Conservation (phyloP, 2,113 vertebrate genomes). For the Lamprotornis superbus region DNA sequence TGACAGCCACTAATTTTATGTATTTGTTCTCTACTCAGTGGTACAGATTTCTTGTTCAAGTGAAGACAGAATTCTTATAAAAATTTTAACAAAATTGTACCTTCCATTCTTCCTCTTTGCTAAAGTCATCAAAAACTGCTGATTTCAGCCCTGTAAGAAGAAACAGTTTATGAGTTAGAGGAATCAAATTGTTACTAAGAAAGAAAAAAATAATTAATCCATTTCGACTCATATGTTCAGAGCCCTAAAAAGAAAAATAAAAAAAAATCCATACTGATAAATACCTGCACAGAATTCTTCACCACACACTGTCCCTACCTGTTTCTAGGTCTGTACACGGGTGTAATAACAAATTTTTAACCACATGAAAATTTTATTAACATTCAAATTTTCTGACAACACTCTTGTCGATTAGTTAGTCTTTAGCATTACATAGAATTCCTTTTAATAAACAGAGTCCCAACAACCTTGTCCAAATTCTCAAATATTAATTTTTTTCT, state of each 20-base stretch:
- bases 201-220: background rate
- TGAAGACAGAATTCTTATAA: background rate
- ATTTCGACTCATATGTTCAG: background rate
- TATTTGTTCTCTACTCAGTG: background rate
- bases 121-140: constrained; percentile 76
- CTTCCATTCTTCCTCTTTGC: constrained; percentile 82
- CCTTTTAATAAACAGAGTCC: background rate
- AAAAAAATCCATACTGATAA: background rate
- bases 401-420: background rate
- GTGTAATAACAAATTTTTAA: background rate
- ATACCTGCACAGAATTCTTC: background rate
- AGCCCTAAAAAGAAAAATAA: background rate
- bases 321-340: background rate
- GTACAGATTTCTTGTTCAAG: background rate
- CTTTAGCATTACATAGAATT: background rate
- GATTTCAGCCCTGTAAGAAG: constrained; percentile 75
- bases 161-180: background rate
- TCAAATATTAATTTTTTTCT: background rate
- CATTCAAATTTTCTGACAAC: background rate
- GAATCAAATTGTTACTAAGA: background rate
- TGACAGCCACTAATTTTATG: background rate
- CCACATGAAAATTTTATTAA: background rate
- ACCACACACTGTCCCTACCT: background rate
- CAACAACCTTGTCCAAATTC: background rate
- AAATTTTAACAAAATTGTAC: constrained; percentile 37